These are phyloP conservation scores for Cheilosia vernalis DNA, from an alignment of 2,888 invertebrate genomes.

Conservation along the genomic window DNA sequence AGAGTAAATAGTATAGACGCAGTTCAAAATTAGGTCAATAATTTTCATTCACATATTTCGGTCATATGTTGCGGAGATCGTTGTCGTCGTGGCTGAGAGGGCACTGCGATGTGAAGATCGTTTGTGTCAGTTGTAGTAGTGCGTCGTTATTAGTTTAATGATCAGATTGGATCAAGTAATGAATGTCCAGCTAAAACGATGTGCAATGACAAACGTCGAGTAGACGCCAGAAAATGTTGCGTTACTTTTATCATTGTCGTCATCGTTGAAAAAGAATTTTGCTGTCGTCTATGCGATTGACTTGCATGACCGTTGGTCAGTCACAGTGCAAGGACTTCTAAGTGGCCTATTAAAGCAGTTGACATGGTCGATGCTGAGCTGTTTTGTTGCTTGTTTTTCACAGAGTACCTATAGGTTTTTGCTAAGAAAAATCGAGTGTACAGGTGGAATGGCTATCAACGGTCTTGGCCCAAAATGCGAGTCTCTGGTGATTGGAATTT, in stretches of 20 bases:
- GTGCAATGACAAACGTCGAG: neutral
- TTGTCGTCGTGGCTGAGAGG: slow-evolving; percentile 8
- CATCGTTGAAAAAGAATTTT: neutral
- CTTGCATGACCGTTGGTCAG: neutral
- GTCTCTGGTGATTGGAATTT: too few relatives aligned
- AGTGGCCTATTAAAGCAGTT: too few relatives aligned
- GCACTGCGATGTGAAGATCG: slow-evolving; percentile 1
- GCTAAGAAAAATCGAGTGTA: too few relatives aligned
- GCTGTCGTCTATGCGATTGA: neutral
- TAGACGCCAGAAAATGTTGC: neutral
- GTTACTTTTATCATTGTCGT: neutral
- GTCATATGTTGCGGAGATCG: slow-evolving; percentile 66
- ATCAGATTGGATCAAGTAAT: slow-evolving; percentile 42
- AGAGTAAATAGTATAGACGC: slow-evolving; percentile 66
- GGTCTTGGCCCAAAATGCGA: too few relatives aligned
- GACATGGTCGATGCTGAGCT: too few relatives aligned
- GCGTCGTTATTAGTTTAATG: slow-evolving; percentile 38
- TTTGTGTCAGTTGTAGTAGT: slow-evolving; percentile 14
- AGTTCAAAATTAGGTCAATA: slow-evolving; percentile 81
- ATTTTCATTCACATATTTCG: slow-evolving; percentile 81
- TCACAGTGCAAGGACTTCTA: neutral
- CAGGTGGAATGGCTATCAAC: too few relatives aligned
- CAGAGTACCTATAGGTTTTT: too few relatives aligned
- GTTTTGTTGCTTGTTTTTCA: too few relatives aligned
- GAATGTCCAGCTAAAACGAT: slow-evolving; percentile 13